Evolutionary conservation across 2,797 vertebrate genomes (phyloP), one percentile per base, ranked within the genome.

Genomic region (Rhinogobio ventralis): DNA sequence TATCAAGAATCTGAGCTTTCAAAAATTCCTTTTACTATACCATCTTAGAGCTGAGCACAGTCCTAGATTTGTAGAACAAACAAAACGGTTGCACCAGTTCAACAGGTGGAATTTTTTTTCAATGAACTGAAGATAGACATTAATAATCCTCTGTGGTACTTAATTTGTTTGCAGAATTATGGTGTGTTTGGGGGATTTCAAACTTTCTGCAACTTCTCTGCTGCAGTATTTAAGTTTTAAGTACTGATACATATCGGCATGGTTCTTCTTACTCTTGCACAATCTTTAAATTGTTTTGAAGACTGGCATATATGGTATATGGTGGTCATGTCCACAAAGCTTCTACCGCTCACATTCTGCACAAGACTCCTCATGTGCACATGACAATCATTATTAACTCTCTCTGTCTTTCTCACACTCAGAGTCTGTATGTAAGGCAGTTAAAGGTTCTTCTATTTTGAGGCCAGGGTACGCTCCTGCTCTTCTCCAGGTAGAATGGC

Each of bases 401-500:
- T 82, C 80, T 68, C 25, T 49, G 11, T 78, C 46, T 85, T 79
- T 85, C 76, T 53, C 57, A 72, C 77, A 71, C 68, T 53, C 23
- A 4, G 73, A 42, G 51, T 86, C 23, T 78, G 80, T 71, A 25
- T 85, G 55, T 84, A 55, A 81, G 64, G 46, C 53, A 87, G 83
- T 55, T 68, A 42, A 64, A 80, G 86, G 67, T 74, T 85, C 91
- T 88, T 88, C 88, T 86, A 87, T 94, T 88, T 93, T 92, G 88
- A 85, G 90, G 90, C 86, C 53, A 49, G 90, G 79, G 88, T 93
- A 84, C 87, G 85, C 91, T 92, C 91, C 49, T 72, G 72, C 83
- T 89, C 55, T 86, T 79, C 90, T 91, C 93, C 92, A 93, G 93
- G 93, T 94, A 86, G 78, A 80, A 80, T 15, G 46, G 51, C 25